Conservation (phyloP, 1,140 invertebrate species). For the Holotrichia oblita region DNA sequence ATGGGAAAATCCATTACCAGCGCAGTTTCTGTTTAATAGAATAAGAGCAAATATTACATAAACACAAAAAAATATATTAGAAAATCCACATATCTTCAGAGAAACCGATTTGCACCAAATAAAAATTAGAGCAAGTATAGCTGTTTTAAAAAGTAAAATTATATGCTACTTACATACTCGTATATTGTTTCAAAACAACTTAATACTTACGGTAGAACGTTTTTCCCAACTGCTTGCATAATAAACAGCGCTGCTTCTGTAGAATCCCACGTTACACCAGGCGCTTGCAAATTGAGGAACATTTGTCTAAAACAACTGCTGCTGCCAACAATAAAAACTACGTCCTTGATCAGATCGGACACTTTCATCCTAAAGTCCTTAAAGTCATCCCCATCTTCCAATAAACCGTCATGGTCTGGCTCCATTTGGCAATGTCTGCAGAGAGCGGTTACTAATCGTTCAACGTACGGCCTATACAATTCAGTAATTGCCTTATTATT, state of each 20-base stretch:
- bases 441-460: constrained; percentile 84
- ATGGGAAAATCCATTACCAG: too few species aligned
- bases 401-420: constrained; percentile 87
- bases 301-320: constrained; percentile 92
- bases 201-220: constrained; percentile 89
- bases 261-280: constrained; percentile 85
- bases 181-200: too few species aligned
- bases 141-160: too few species aligned
- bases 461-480: constrained; percentile 89
- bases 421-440: constrained; percentile 92
- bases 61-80: too few species aligned
- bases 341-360: constrained; percentile 94
- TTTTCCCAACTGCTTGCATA: constrained; percentile 95
- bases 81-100: too few species aligned
- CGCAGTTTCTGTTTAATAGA: too few species aligned
- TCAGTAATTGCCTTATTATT: constrained; percentile 81
- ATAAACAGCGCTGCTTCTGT: constrained; percentile 96
- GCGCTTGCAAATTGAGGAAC: constrained; percentile 76
- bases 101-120: too few species aligned
- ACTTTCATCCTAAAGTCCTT: constrained; percentile 91
- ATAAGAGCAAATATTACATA: too few species aligned
- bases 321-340: constrained; percentile 96
- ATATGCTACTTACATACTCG: too few species aligned
- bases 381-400: constrained; percentile 87
- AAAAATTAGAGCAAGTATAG: too few species aligned